Evolutionary conservation across 2,113 vertebrate genomes (phyloP), one percentile per base, ranked within the genome.

Genomic region (Eulemur macaco): DNA sequence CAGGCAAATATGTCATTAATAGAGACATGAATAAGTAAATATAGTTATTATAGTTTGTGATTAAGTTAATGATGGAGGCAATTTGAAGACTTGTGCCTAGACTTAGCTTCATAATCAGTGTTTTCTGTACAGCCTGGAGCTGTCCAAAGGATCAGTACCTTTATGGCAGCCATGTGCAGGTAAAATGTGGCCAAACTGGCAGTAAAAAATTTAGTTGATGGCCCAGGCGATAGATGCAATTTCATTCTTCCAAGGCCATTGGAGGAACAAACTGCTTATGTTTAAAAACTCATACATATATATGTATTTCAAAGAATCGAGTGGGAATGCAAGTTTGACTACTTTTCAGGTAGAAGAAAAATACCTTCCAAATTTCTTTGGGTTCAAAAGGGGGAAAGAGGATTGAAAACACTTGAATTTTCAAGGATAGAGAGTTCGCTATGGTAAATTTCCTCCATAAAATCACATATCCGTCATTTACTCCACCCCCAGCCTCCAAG

Each of bases 401-500:
- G 66, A 95, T 84, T 83, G 58, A 89, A 97, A 98, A 80, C 95
- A 97, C 29, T 95, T 87, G 86, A 1, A 3, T 86, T 91, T 92
- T 60, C 66, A 93, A 96, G 92, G 69, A n/a, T 60, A 80, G 54
- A 66, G 83, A 66, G 20, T 93, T 86, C 68, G 42, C 89, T 42
- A 2, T 37, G 66, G 64, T 87, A 81, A 45, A 42, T 92, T 73
- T 85, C 58, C 56, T 77, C 66, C 34, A 14, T 23, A 42, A 87
- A 96, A 63, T 82, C 64, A 58, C 37, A 2, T 63, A 68, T 25
- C 58, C 54, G 0, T 64, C 58, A 18, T 52, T 81, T 20, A 60
- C 4, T 87, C 66, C 31, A 9, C 17, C 37, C 10, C 71, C 76
- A 91, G 29, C 34, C 76, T 87, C 68, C 54, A 60, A 66, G 34